A percentile compares a stretch with the other conserved stretches of the same genome.
These are phyloP conservation scores for Rhinichthys osculus DNA, from an alignment of 2,797 vertebrate genomes.

Conservation along the genomic window DNA sequence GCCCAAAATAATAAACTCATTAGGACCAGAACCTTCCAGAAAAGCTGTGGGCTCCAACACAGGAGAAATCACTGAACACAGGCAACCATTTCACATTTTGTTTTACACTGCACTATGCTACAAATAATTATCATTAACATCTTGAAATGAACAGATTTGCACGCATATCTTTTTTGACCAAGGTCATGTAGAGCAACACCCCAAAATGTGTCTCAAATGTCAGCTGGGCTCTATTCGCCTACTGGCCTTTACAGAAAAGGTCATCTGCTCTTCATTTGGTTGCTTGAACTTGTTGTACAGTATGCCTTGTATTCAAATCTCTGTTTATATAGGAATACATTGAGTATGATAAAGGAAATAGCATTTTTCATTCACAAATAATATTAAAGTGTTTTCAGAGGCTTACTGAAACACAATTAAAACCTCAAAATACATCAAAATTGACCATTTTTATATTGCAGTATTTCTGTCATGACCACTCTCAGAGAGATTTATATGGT, in stretches of 20 bases:
- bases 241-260: constrained; percentile 75
- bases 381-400: neutral
- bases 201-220: constrained; percentile 68
- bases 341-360: neutral
- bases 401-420: neutral
- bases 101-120: neutral
- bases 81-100: neutral
- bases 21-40: neutral
- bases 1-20: constrained; percentile 28
- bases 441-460: neutral
- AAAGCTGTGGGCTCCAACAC: neutral
- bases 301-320: neutral
- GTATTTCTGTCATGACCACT: no score
- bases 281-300: neutral
- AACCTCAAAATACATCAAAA: neutral
- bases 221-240: constrained; percentile 55
- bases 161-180: neutral
- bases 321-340: neutral
- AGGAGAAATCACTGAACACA: neutral
- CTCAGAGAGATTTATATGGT: no score
- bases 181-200: constrained; percentile 29
- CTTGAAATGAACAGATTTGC: neutral
- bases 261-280: constrained; percentile 47
- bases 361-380: neutral
- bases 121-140: neutral